These are phyloP conservation scores for Telenomus remus DNA, from an alignment of 1,140 invertebrate species.

Conservation along the genomic window DNA sequence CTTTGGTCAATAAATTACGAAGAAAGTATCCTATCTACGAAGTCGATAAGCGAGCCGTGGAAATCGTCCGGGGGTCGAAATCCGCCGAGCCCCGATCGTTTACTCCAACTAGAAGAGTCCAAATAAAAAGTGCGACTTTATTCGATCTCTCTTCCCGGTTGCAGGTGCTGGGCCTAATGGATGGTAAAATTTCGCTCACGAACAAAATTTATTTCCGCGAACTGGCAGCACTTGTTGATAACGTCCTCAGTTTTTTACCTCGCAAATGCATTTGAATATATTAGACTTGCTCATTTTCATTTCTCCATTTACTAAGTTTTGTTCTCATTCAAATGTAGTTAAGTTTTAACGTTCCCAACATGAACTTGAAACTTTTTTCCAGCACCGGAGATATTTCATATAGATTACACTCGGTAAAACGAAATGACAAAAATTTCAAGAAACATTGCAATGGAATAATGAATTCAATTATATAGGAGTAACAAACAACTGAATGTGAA, in stretches of 20 bases:
- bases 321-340: not conserved
- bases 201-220: conserved; percentile 10
- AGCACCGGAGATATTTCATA: no score
- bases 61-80: conserved; percentile 59
- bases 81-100: conserved; percentile 48
- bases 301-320: not conserved
- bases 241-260: conserved; percentile 9
- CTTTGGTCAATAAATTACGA: conserved; percentile 64
- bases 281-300: not conserved
- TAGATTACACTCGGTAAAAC: no score
- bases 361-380: no score
- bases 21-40: conserved; percentile 61
- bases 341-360: not conserved
- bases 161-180: conserved; percentile 9
- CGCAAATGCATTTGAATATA: conserved; percentile 1
- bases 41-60: conserved; percentile 59
- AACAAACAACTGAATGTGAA: no score
- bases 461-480: no score
- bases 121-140: conserved; percentile 46
- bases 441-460: no score
- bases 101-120: conserved; percentile 43
- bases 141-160: conserved; percentile 16
- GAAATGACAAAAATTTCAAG: no score
- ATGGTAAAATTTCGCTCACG: conserved; percentile 17
- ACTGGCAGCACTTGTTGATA: conserved; percentile 14